Conservation (phyloP, 2,888 invertebrate genomes). For the Andrena flavipes region DNA sequence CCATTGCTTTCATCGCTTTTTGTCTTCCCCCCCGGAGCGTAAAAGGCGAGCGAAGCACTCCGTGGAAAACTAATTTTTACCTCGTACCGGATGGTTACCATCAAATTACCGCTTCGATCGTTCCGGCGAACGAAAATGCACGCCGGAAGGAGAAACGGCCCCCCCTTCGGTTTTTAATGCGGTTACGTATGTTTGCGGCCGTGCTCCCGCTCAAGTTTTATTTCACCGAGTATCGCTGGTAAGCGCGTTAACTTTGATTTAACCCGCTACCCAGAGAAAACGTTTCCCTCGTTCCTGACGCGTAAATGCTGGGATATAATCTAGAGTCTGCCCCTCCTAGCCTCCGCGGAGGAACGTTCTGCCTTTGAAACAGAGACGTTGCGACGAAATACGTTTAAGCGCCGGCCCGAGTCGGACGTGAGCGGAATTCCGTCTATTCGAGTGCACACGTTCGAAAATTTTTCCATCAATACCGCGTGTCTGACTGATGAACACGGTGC, state of each 20-base stretch:
- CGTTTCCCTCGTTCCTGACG: neutral
- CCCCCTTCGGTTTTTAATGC: slow-evolving; percentile 12
- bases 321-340: neutral
- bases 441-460: neutral
- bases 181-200: slow-evolving; percentile 14
- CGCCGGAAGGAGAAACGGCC: neutral
- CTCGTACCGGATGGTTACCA: slow-evolving; percentile 47
- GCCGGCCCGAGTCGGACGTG: slow-evolving; percentile 20
- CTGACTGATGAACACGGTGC: neutral
- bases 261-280: neutral
- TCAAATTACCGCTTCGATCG: slow-evolving; percentile 63
- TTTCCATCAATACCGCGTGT: neutral
- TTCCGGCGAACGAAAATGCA: neutral
- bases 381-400: slow-evolving; percentile 1
- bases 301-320: slow-evolving; percentile 1
- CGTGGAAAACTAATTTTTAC: slow-evolving; percentile 66
- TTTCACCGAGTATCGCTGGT: slow-evolving; percentile 22
- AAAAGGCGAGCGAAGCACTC: slow-evolving; percentile 10
- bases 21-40: neutral
- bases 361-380: slow-evolving; percentile 2
- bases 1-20: slow-evolving; percentile 43
- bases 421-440: slow-evolving; percentile 7
- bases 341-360: neutral
- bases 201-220: slow-evolving; percentile 27
- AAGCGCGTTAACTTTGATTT: slow-evolving; percentile 28